These are phyloP conservation scores for Theonella swinhoei DNA, from an alignment of 37 sponge, comb jelly and placozoan genomes.

Conservation along the genomic window DNA sequence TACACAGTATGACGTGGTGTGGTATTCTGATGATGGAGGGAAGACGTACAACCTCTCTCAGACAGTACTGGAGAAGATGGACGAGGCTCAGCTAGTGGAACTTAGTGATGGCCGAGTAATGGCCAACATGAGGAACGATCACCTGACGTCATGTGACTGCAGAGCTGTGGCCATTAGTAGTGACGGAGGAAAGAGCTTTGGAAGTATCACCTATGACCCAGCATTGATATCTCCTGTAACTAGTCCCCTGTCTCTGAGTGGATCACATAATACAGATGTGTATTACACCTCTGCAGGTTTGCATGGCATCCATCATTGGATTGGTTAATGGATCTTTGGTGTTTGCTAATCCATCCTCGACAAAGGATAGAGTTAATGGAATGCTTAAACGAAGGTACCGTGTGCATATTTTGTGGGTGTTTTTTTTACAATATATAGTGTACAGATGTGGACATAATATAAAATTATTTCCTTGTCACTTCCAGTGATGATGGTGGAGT, in stretches of 20 bases:
- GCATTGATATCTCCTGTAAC: slow-evolving; percentile 35
- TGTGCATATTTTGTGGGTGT: background rate
- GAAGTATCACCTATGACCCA: slow-evolving; percentile 32
- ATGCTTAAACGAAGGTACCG: slow-evolving; percentile 10
- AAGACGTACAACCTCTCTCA: slow-evolving; percentile 1
- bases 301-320: slow-evolving; percentile 12
- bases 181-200: slow-evolving; percentile 34
- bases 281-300: background rate
- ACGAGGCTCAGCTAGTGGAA: slow-evolving; percentile 50
- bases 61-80: slow-evolving; percentile 28
- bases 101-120: slow-evolving; percentile 12
- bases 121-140: slow-evolving; percentile 49
- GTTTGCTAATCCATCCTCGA: slow-evolving; percentile 49
- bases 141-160: slow-evolving; percentile 32
- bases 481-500: slow-evolving; percentile 6
- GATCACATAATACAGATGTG: no score
- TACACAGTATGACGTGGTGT: slow-evolving; percentile 36
- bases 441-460: no score
- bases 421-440: no score
- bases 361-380: slow-evolving; percentile 15
- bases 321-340: background rate
- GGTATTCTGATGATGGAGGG: slow-evolving; percentile 51
- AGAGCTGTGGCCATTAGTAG: slow-evolving; percentile 15
- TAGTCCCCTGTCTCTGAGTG: background rate
- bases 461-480: no score